These are phyloP conservation scores for Neuroscelio doddi DNA, from an alignment of 2,888 invertebrate species.

Conservation along the genomic window DNA sequence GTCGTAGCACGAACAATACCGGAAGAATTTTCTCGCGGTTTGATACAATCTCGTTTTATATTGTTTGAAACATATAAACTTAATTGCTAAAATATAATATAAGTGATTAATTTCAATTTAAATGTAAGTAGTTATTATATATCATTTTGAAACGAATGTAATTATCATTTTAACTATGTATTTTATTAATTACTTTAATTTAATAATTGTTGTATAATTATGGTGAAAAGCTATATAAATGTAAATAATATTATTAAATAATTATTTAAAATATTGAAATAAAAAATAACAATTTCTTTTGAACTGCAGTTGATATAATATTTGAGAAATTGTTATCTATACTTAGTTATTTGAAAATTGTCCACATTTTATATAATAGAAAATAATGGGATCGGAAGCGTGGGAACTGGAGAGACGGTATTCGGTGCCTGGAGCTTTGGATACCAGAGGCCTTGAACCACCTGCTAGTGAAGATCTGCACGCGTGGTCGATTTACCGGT, in stretches of 20 bases:
- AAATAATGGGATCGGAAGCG: constrained; percentile 73
- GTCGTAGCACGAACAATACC: constrained; percentile 22
- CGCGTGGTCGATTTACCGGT: constrained; percentile 97
- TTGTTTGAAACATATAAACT: constrained; percentile 24
- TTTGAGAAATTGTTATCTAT: no score
- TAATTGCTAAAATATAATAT: constrained; percentile 15
- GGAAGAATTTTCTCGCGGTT: constrained; percentile 25
- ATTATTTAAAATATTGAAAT: no score
- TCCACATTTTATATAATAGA: constrained; percentile 23
- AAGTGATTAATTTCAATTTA: background rate
- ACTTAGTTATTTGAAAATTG: background rate
- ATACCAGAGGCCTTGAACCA: constrained; percentile 77
- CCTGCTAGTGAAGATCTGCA: constrained; percentile 93
- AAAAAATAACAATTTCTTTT: no score
- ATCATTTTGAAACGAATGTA: no score
- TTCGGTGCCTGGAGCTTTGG: constrained; percentile 89
- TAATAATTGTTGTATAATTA: no score
- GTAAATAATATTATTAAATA: no score
- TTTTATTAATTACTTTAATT: no score
- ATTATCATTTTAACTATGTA: no score
- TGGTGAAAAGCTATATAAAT: no score
- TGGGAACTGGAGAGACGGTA: constrained; percentile 87
- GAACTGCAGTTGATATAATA: no score
- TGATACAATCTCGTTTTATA: constrained; percentile 36
- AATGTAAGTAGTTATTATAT: no score